phyloP scores from a whole-genome alignment of 2,888 invertebrate genomes.

The Chaitophorus viminalis region DNA sequence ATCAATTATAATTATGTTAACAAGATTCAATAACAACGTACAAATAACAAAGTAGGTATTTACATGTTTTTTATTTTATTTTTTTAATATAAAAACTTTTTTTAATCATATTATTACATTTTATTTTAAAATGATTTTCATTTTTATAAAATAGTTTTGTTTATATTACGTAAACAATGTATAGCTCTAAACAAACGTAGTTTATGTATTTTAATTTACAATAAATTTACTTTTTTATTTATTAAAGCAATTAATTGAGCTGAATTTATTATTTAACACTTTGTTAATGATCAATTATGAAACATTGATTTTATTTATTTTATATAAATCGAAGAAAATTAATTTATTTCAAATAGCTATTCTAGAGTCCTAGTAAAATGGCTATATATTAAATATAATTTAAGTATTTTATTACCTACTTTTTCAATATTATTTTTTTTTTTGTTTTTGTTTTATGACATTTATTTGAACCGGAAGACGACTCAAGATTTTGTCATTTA shows the following conservation, averaged over 20 bases:
- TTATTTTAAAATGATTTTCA: conserved; percentile 41
- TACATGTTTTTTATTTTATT: conserved; percentile 51
- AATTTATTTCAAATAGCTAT: conserved; percentile 44
- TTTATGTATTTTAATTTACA: conserved; percentile 51
- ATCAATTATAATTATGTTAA: conserved; percentile 62
- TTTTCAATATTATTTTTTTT: conserved; percentile 26
- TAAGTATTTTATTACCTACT: conserved; percentile 41
- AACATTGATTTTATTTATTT: conserved; percentile 16
- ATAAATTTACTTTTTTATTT: conserved; percentile 49
- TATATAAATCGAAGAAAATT: conserved; percentile 40
- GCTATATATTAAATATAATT: conserved; percentile 20
- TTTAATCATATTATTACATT: conserved; percentile 48
- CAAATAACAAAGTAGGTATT: conserved; percentile 62
- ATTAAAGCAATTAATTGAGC: conserved; percentile 60
- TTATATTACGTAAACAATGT: conserved; percentile 49
- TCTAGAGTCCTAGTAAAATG: conserved; percentile 35
- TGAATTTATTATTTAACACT: conserved; percentile 61
- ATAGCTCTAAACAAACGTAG: conserved; percentile 51
- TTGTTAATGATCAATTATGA: conserved; percentile 39
- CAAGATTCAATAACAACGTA: conserved; percentile 62
- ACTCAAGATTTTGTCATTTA: conserved; percentile 62
- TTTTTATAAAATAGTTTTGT: conserved; percentile 56
- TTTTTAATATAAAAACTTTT: conserved; percentile 53
- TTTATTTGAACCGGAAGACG: conserved; percentile 62
- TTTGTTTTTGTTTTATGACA: conserved; percentile 47